phyloP scores from a whole-genome alignment of 2,888 invertebrate species.

The Marasmarcha lunaedactyla region DNA sequence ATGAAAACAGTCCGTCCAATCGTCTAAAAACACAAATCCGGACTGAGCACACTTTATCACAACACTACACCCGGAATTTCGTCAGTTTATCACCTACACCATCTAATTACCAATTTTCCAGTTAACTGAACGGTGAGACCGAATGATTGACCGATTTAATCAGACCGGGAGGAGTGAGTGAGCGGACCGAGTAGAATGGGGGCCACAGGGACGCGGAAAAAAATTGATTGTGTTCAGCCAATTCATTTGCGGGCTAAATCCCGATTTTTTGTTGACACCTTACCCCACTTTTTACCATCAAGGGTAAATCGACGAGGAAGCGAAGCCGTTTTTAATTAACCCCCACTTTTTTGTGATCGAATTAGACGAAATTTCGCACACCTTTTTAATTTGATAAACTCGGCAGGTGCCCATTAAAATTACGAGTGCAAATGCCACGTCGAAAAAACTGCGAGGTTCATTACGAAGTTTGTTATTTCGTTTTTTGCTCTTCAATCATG shows the following conservation, averaged over 20 bases:
- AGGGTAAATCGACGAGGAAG: conserved; percentile 11
- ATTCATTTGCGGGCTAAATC: conserved; percentile 48
- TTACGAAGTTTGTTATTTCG: too few relatives aligned
- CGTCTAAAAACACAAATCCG: too few relatives aligned
- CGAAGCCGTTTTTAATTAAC: conserved; percentile 36
- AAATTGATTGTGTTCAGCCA: conserved; percentile 58
- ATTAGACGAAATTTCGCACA: conserved; percentile 14
- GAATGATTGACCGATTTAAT: conserved; percentile 64
- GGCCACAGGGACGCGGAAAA: conserved; percentile 32
- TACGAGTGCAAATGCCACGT: too few relatives aligned
- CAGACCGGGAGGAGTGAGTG: conserved; percentile 44
- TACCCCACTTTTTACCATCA: conserved; percentile 29
- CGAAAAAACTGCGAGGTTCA: too few relatives aligned
- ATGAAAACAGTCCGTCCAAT: too few relatives aligned
- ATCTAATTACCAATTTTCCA: conserved; percentile 67
- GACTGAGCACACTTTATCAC: conserved; percentile 17
- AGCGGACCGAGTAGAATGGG: conserved; percentile 23
- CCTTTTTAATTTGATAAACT: conserved; percentile 1
- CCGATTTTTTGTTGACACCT: conserved; percentile 49
- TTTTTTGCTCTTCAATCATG: too few relatives aligned
- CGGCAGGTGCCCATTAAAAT: conserved; percentile 1
- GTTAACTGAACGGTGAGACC: conserved; percentile 58
- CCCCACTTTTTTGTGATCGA: conserved; percentile 17
- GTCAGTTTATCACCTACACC: conserved; percentile 48
- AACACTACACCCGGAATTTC: conserved; percentile 22